Base-by-base conservation (phyloP, 2,797 vertebrate species). In the Hirundo rustica region DNA sequence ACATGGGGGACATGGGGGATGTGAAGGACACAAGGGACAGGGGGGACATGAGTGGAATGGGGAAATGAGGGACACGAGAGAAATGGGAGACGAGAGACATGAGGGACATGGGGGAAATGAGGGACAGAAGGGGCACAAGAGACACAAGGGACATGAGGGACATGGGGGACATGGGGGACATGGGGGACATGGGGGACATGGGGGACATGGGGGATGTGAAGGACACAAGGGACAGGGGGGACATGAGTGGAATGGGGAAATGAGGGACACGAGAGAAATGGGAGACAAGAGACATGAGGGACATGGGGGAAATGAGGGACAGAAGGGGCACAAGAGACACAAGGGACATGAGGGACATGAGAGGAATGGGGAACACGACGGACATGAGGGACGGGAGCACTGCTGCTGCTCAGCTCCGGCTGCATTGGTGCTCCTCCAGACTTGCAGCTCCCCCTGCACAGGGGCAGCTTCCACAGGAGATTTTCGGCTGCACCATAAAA, bases 321-420 rank as follows among this genome's bases (percentile, higher is more conserved):
- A n/a, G n/a, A n/a, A n/a, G n/a, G n/a, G n/a, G n/a, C n/a, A n/a
- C n/a, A n/a, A n/a, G n/a, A n/a, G n/a, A n/a, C n/a, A n/a, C n/a
- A n/a, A n/a, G 10, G 45, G 34, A 58, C 5, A 17, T 13, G 34
- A 19, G 65, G 70, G 11, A 12, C 23, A 30, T 7, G 17, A 11
- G 12, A 14, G 20, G 5, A 8, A 26, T 48, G 23, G 20, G 18
- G 53, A 20, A 55, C 54, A n/a, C 20, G 47, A 14, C 47, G 22
- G 22, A 13, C 40, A 62, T 19, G 2, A 20, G 58, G 36, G 58
- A 19, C 25, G 19, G 5, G 18, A 61, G 58, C 8, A 40, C 23
- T 93, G 89, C 66, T 82, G 91, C 79, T 50, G 42, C 78, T 83
- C 40, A 23, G 91, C 76, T 65, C 88, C 44, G 42, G 74, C 82